A percentile compares a stretch with the other conserved stretches of the same genome.
These are phyloP conservation scores for Antennarius maculatus DNA, from an alignment of 2,797 vertebrate species.

Conservation along the genomic window DNA sequence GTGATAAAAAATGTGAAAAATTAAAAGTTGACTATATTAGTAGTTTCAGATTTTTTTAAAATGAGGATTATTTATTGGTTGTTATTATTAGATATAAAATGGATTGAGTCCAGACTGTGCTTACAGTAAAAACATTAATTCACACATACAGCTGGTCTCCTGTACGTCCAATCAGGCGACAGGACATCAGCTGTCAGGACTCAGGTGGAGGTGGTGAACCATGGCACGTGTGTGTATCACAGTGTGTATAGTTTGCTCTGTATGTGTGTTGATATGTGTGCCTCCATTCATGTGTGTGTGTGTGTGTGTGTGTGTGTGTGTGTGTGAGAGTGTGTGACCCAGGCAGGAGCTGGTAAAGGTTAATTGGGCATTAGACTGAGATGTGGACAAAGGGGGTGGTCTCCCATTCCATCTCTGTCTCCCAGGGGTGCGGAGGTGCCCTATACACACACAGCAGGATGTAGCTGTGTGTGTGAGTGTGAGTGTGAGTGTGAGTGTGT, in stretches of 20 bases:
- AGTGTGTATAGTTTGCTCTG: conserved; percentile 11
- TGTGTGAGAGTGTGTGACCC: conserved; percentile 43
- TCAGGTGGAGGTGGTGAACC: conserved; percentile 57
- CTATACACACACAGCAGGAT: conserved; percentile 70
- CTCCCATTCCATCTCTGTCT: conserved; percentile 60
- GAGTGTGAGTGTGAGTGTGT: conserved; percentile 32
- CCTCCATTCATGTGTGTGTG: conserved; percentile 21
- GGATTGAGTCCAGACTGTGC: neutral
- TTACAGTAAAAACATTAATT: conserved; percentile 4
- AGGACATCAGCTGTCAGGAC: conserved; percentile 52
- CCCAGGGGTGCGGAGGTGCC: conserved; percentile 75
- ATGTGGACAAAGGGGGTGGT: conserved; percentile 66
- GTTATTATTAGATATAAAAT: no score
- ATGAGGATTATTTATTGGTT: no score
- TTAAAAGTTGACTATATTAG: neutral
- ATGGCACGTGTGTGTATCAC: conserved; percentile 6
- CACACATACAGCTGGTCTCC: conserved; percentile 21
- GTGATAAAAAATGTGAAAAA: neutral
- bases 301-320: conserved; percentile 15
- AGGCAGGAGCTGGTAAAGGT: conserved; percentile 77
- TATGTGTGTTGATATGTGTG: conserved; percentile 28
- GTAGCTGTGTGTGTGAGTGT: conserved; percentile 33
- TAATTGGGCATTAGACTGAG: conserved; percentile 84
- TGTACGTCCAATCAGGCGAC: conserved; percentile 10
- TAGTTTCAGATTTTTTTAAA: no score